Evolutionary conservation across 2,888 invertebrate species (phyloP).

Genomic region (Mesoligia furuncula): DNA sequence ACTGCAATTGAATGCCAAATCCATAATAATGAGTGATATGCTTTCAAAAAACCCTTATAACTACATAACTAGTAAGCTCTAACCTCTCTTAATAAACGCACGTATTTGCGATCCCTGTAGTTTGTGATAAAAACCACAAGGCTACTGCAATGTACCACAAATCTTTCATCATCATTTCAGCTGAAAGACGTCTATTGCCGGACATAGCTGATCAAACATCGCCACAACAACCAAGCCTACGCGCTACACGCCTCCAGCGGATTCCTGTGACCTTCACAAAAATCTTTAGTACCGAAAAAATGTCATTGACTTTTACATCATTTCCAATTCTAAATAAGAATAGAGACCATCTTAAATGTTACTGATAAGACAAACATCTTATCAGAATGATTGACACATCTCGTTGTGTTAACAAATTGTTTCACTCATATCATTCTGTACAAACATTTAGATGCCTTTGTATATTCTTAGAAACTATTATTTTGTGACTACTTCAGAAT

Average conservation of each 20-base stretch:
- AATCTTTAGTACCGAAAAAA: background rate
- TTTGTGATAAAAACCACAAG: background rate
- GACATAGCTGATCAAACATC: background rate
- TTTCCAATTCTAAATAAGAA: conserved; percentile 28
- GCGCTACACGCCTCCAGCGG: background rate
- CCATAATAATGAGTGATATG: background rate
- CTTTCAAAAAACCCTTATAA: background rate
- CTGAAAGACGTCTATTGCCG: background rate
- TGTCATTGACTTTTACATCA: conserved; percentile 2
- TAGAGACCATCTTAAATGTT: conserved; percentile 20
- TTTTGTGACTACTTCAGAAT: conserved; percentile 2
- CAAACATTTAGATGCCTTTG: conserved; percentile 41
- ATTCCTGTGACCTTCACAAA: background rate
- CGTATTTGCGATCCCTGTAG: background rate
- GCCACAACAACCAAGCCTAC: background rate
- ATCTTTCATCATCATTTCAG: background rate
- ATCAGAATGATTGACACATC: conserved; percentile 58
- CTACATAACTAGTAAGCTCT: background rate
- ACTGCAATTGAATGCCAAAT: background rate
- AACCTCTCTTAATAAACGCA: background rate
- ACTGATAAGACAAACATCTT: conserved; percentile 48
- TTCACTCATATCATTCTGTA: conserved; percentile 28
- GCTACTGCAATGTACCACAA: background rate
- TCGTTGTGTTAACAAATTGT: conserved; percentile 40
- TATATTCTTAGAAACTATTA: conserved; percentile 14